These are phyloP conservation scores for Dasyornis broadbenti DNA, from an alignment of 2,113 vertebrate species.

Conservation along the genomic window DNA sequence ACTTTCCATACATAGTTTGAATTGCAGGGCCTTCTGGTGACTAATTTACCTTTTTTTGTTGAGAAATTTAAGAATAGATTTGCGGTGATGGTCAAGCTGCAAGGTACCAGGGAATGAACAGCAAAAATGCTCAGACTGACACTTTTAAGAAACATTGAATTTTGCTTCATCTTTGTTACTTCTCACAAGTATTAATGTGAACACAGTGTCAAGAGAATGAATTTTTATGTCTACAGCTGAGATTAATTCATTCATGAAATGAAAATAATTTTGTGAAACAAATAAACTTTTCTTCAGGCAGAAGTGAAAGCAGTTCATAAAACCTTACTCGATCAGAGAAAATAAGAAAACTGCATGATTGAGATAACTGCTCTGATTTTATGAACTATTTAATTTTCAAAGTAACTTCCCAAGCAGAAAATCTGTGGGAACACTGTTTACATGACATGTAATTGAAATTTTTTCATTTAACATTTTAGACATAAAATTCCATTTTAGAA, in stretches of 20 bases:
- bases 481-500: not conserved
- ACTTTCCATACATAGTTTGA: not conserved
- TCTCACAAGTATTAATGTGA: not conserved
- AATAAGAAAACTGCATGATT: not conserved
- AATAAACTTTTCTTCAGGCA: not conserved
- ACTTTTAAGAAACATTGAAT: not conserved
- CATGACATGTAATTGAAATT: not conserved
- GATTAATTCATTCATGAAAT: conserved; percentile 1
- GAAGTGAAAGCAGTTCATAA: conserved; percentile 21
- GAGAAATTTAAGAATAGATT: not conserved
- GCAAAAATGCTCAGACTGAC: not conserved
- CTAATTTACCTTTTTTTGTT: not conserved
- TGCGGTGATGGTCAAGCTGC: not conserved
- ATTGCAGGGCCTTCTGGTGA: not conserved
- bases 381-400: not conserved
- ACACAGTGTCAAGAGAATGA: not conserved
- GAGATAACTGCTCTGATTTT: not conserved
- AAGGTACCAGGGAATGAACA: not conserved
- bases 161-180: not conserved
- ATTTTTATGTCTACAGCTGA: not conserved
- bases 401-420: not conserved
- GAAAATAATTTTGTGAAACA: conserved; percentile 1
- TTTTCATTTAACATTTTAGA: not conserved
- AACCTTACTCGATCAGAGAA: not conserved
- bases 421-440: not conserved